Evolutionary conservation across 2,888 invertebrate genomes (phyloP).

Genomic region (Cephus nigrinus): DNA sequence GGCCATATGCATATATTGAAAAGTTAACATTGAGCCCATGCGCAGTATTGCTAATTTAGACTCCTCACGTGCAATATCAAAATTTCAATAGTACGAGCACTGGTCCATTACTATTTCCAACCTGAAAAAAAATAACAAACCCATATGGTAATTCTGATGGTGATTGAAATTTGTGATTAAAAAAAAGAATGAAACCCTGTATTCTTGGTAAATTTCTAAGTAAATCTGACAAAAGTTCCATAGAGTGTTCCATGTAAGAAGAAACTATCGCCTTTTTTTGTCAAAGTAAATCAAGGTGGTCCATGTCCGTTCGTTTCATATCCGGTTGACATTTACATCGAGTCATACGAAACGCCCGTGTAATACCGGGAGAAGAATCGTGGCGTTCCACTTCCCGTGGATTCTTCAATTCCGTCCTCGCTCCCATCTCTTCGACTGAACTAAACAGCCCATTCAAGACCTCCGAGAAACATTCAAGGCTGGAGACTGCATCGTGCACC

Average conservation of each 20-base stretch:
- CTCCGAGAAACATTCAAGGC: background rate
- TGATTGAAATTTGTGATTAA: background rate
- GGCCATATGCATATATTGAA: background rate
- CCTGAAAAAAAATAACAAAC: background rate
- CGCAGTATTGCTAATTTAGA: too few species aligned
- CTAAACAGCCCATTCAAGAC: background rate
- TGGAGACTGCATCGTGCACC: background rate
- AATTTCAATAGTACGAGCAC: background rate
- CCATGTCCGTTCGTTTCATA: slow-evolving; percentile 24
- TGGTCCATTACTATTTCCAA: background rate
- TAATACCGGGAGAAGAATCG: background rate
- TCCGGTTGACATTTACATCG: slow-evolving; percentile 24
- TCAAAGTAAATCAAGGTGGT: slow-evolving; percentile 36
- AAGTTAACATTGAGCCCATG: too few species aligned
- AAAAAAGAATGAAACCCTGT: background rate
- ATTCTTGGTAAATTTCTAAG: background rate
- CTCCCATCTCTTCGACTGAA: background rate
- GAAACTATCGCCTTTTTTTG: background rate
- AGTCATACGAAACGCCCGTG: slow-evolving; percentile 15
- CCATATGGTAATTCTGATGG: background rate
- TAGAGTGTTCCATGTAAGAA: background rate
- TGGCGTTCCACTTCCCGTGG: background rate
- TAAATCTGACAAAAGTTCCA: background rate
- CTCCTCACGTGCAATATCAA: too few species aligned
- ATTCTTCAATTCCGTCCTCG: background rate